Evolutionary conservation across 2,113 vertebrate genomes (phyloP).

Genomic region (Anolis sagrei): DNA sequence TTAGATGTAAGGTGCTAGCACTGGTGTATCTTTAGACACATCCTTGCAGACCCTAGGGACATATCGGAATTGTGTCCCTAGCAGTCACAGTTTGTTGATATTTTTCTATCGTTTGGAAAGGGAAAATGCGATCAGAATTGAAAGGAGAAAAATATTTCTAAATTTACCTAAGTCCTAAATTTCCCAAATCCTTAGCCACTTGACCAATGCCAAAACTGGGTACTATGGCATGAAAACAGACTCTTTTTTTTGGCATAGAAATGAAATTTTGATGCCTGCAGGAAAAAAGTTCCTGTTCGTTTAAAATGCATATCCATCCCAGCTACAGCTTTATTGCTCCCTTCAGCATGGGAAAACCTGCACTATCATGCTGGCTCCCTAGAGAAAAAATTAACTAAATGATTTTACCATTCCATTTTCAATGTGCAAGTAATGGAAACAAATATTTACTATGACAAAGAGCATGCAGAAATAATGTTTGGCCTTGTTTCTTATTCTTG

Average conservation of each 20-base stretch:
- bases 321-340: background rate
- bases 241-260: background rate
- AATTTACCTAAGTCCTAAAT: too few species aligned
- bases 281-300: background rate
- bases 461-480: background rate
- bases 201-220: background rate
- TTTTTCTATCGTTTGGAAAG: background rate
- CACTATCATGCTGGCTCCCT: background rate
- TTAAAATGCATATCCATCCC: background rate
- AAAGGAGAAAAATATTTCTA: too few species aligned
- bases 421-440: background rate
- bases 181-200: too few species aligned
- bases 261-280: background rate
- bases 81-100: background rate
- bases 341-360: too few species aligned
- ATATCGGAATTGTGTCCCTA: background rate
- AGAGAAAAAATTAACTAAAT: background rate
- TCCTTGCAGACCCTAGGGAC: background rate
- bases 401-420: background rate
- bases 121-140: too few species aligned
- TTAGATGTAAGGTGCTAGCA: background rate
- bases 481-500: background rate
- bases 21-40: background rate
- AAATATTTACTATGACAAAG: background rate
- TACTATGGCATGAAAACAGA: background rate